Base-by-base conservation (phyloP, 2,113 vertebrate species). In the Otolemur garnettii region DNA sequence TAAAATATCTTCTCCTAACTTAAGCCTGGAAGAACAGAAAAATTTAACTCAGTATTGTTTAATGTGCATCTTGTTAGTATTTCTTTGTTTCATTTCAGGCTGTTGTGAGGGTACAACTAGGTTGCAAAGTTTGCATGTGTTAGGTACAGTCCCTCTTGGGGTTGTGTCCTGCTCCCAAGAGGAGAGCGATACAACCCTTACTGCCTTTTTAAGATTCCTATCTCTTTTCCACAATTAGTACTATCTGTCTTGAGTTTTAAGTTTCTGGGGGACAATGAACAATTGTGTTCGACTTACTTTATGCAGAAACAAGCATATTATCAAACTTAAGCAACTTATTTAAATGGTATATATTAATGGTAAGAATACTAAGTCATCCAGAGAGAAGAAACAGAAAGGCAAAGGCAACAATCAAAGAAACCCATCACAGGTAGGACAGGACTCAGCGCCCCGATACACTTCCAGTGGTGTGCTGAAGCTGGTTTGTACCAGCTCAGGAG, bases 241-340 rank as follows among this genome's bases (percentile, higher is more conserved):
- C 14, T 77, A 64, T 22, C 22, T 33, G 10, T 50, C 45, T 50
- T 57, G 59, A 53, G 57, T 80, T 92, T 80, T 84, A 87, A 64
- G 30, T 87, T 96, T 85, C 60, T 66, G 30, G 42, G 26, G 22
- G 12, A 72, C 3, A 69, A 55, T n/a, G 19, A 62, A 50, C 42
- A 87, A n/a, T 4, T 35, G 82, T 66, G 45, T 59, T 24, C 90
- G 79, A 89, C 28, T 94, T 4, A 62, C 10, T 86, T 91, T 45
- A 80, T 74, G 30, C 2, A 77, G 80, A 94, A 95, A 87, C 28
- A 93, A 69, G 45, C 45, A 91, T 87, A 50, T 35, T 83, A 14
- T 53, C 59, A 93, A 87, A 81, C 9, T 24, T 80, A 87, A 91
- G 18, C 30, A 87, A 18, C 28, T 87, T 80, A 89, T 78, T 94